Base-by-base conservation (phyloP, 2,888 invertebrate genomes). In the Sarcophaga subvicina region DNA sequence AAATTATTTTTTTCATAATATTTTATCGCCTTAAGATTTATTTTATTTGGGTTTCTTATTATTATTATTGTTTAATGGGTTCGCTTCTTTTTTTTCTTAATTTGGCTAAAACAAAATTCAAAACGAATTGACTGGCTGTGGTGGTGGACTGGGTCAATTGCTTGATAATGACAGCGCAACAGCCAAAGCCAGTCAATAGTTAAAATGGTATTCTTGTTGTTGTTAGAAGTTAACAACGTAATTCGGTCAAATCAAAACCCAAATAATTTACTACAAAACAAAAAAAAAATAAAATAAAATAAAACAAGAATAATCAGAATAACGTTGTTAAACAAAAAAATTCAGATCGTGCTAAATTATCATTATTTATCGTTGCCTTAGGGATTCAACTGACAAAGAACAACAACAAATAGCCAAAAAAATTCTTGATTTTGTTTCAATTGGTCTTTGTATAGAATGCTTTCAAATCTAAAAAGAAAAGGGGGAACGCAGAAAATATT, bases 321-420 rank as follows among this genome's bases (percentile, higher is more conserved):
- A 37, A 37, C 37, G 10, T 37, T 37, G 37, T 37, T 37, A 37
- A 37, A 37, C 4, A 64, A 37, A 71, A 76, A 80, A 76, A 79
- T 80, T 81, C 80, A 75, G 83, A 83, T 83, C 83, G 83, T 86
- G 83, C 80, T 66, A 83, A 86, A 86, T 86, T 86, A 86, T 86
- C 70, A 78, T 86, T 86, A 86, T 86, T 86, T 83, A 83, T 80
- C 73, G 83, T 83, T 77, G 86, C 86, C 83, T 78, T 27, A 83
- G 86, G 86, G 86, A 73, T 11, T 69, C 83, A 78, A 83, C 73
- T 83, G 63, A 54, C 37, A 80, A 59, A 79, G 64, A 64, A 25
- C 6, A 64, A 69, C 78, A 79, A 70, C n/a, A n/a, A n/a, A n/a
- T n/a, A n/a, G n/a, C n/a, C n/a, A 54, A n/a, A 70, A 76, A 59